Evolutionary conservation across 2,113 vertebrate species (phyloP).

Genomic region (Malurus elegans): DNA sequence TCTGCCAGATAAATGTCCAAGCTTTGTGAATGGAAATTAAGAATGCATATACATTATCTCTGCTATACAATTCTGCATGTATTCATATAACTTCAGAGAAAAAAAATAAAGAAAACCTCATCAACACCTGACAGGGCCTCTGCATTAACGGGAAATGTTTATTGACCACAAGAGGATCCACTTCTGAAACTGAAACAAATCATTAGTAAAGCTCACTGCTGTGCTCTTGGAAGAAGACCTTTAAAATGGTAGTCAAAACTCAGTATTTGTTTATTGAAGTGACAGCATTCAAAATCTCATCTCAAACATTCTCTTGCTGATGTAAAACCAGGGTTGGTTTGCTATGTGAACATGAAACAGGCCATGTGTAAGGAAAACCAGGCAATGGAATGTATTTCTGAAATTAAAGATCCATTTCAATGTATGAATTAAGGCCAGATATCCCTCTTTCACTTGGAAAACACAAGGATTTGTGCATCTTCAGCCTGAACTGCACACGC

Average conservation of each 20-base stretch:
- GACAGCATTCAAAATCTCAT: background rate
- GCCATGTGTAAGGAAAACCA: background rate
- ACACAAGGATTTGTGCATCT: background rate
- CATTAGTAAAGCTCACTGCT: background rate
- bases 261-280: background rate
- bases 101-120: background rate
- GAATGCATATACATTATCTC: background rate
- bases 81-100: background rate
- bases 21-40: background rate
- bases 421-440: background rate
- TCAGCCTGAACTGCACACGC: background rate
- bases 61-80: background rate
- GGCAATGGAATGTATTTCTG: background rate
- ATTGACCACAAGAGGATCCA: background rate
- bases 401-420: background rate
- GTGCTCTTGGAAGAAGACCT: background rate
- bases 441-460: background rate
- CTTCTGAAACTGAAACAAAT: background rate
- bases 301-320: background rate
- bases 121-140: background rate
- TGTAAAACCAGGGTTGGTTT: background rate
- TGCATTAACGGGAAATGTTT: background rate
- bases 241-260: background rate
- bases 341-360: background rate
- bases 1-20: background rate